Evolutionary conservation across 2,113 vertebrate genomes (phyloP).

Genomic region (Macrotis lagotis): DNA sequence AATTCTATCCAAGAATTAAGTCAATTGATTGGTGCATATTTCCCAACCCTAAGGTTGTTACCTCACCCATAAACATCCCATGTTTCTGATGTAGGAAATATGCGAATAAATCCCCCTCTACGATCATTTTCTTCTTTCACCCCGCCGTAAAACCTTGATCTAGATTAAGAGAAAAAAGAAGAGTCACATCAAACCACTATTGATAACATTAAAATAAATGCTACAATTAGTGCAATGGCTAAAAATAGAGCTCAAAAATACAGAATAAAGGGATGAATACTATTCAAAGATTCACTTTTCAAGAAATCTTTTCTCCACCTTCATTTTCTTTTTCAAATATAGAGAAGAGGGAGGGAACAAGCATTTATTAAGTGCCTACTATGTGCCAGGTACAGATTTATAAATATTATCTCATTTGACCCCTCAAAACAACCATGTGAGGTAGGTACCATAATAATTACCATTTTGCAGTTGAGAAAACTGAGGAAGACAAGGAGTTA

Average conservation of each 20-base stretch:
- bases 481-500: not conserved
- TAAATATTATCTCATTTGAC: not conserved
- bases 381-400: not conserved
- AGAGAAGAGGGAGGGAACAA: not conserved
- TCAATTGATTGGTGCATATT: not conserved
- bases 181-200: slow-evolving; percentile 24
- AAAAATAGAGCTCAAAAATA: not conserved
- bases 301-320: slow-evolving; percentile 5
- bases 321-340: slow-evolving; percentile 16
- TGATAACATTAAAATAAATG: slow-evolving; percentile 11
- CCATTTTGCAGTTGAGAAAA: not conserved
- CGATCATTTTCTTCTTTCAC: slow-evolving; percentile 94
- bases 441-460: not conserved
- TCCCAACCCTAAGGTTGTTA: slow-evolving; percentile 60
- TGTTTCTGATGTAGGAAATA: slow-evolving; percentile 94
- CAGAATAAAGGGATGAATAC: slow-evolving; percentile 1
- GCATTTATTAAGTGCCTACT: not conserved
- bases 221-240: slow-evolving; percentile 4
- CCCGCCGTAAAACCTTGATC: slow-evolving; percentile 92
- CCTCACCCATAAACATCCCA: slow-evolving; percentile 95
- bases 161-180: slow-evolving; percentile 66
- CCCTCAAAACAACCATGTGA: not conserved
- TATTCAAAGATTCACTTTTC: slow-evolving; percentile 5
- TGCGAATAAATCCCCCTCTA: slow-evolving; percentile 94
- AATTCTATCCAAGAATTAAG: not conserved